These are phyloP conservation scores for Tethea ocularis DNA, from an alignment of 2,888 invertebrate species.

Conservation along the genomic window DNA sequence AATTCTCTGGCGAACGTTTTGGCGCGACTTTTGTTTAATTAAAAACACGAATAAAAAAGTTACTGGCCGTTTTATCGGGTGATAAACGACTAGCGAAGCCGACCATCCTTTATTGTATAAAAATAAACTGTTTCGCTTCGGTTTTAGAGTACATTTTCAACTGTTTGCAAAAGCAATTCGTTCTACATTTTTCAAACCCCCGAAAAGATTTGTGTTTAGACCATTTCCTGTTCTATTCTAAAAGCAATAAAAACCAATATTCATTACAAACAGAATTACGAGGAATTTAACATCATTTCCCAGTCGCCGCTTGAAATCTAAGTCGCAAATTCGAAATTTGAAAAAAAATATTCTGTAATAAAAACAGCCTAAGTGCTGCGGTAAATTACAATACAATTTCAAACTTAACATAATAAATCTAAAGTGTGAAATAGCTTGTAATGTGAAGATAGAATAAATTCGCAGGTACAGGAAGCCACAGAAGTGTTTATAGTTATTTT, in stretches of 20 bases:
- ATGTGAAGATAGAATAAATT: slow-evolving; percentile 32
- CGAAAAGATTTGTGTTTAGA: slow-evolving; percentile 62
- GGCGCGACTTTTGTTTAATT: slow-evolving; percentile 73
- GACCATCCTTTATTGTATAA: slow-evolving; percentile 25
- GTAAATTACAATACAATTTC: background rate
- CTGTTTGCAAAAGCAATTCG: slow-evolving; percentile 34
- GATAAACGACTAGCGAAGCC: slow-evolving; percentile 66
- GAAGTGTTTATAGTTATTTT: slow-evolving; percentile 69
- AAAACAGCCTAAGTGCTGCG: background rate
- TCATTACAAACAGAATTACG: slow-evolving; percentile 54
- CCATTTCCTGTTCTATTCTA: slow-evolving; percentile 77
- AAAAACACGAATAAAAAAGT: slow-evolving; percentile 81
- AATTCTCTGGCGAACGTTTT: slow-evolving; percentile 60
- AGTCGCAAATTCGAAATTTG: slow-evolving; percentile 8
- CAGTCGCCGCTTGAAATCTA: background rate
- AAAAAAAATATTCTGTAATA: background rate
- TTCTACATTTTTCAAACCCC: slow-evolving; percentile 50
- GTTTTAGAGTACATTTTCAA: slow-evolving; percentile 30
- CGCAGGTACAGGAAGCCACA: slow-evolving; percentile 58
- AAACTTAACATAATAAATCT: background rate
- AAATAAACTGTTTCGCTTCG: slow-evolving; percentile 41
- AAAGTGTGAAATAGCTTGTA: slow-evolving; percentile 12
- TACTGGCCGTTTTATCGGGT: slow-evolving; percentile 74
- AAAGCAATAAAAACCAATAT: slow-evolving; percentile 71
- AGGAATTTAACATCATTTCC: slow-evolving; percentile 32